Evolutionary conservation across 2,888 invertebrate species (phyloP).

Genomic region (Drosophila kambysellisi): DNA sequence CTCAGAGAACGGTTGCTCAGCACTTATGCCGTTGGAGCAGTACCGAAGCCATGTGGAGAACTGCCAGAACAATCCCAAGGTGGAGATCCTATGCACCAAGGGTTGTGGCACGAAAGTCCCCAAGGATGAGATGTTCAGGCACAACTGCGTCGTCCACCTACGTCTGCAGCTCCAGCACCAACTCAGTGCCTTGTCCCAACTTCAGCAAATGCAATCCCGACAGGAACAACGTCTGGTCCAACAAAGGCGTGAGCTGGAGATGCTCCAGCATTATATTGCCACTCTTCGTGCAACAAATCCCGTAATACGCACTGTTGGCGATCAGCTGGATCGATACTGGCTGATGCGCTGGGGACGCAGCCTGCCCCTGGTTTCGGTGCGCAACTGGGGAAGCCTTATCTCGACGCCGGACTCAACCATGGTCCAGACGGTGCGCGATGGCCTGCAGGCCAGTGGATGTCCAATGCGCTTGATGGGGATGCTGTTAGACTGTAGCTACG

Average conservation of each 20-base stretch:
- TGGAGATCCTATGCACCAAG: slow-evolving; percentile 30
- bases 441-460: slow-evolving; percentile 44
- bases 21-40: slow-evolving; percentile 35
- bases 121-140: slow-evolving; percentile 55
- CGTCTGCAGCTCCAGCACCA: slow-evolving; percentile 45
- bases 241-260: slow-evolving; percentile 62
- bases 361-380: slow-evolving; percentile 43
- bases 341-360: slow-evolving; percentile 59
- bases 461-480: slow-evolving; percentile 55
- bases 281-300: slow-evolving; percentile 60
- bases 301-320: slow-evolving; percentile 59
- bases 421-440: slow-evolving; percentile 51
- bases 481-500: slow-evolving; percentile 57
- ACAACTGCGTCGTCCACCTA: slow-evolving; percentile 61
- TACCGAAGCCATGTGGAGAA: slow-evolving; percentile 42
- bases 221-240: slow-evolving; percentile 44
- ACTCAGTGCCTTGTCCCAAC: slow-evolving; percentile 22
- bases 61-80: slow-evolving; percentile 52
- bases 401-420: slow-evolving; percentile 63
- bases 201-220: slow-evolving; percentile 32
- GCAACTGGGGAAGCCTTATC: slow-evolving; percentile 65
- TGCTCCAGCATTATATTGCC: slow-evolving; percentile 63
- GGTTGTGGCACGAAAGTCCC: slow-evolving; percentile 48
- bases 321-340: slow-evolving; percentile 61
- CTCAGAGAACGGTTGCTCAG: slow-evolving; percentile 41